Evolutionary conservation across 2,113 vertebrate species (phyloP), one percentile per base, ranked within the genome.

Genomic region (Pterocles burchelli): DNA sequence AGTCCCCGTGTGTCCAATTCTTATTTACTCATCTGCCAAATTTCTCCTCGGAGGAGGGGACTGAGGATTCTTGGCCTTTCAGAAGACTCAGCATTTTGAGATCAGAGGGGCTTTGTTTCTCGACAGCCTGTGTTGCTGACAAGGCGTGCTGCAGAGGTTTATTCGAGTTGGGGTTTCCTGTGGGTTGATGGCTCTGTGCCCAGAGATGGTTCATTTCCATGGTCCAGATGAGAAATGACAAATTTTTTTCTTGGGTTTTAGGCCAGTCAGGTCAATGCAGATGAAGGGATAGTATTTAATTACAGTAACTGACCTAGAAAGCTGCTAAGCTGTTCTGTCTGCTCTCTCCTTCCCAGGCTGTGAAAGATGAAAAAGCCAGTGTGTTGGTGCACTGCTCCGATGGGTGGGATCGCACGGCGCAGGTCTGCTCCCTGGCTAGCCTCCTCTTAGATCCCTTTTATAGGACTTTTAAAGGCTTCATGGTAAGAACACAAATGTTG

Each of bases 351-450:
- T 76, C 17, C 14, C 72, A 99, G 98, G 98, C 98, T n/a, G 97
- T 98, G 65, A 95, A 89, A 85, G 97, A 98, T 75, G 98, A 99
- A 80, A 98, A 94, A 9, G 97, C 97, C 24, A 99, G 95, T 13
- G 98, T 98, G 66, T 90, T 98, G 63, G 98, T 98, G 6, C 98
- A 99, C 86, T 99, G 98, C 94, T 98, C 98, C 2, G 98, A 99
- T 5, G 98, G 98, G 10, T 98, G 98, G 98, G 98, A 98, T 49
- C 97, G 98, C 67, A 98, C 98, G 0, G 98, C 98, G 2, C 98
- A 99, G 91, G 98, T 99, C 38, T 99, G 98, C 95, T 98, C 98
- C 25, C 65, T 99, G 74, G 98, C 98, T 13, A 89, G 97, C 63
- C 95, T 99, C 58, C 97, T 99, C 33, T 71, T 99, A 54, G 98